Percentiles rank a stretch among this genome's conserved stretches.
Conservation (phyloP, 1,140 invertebrate genomes). For the Drosophila bocqueti region DNA sequence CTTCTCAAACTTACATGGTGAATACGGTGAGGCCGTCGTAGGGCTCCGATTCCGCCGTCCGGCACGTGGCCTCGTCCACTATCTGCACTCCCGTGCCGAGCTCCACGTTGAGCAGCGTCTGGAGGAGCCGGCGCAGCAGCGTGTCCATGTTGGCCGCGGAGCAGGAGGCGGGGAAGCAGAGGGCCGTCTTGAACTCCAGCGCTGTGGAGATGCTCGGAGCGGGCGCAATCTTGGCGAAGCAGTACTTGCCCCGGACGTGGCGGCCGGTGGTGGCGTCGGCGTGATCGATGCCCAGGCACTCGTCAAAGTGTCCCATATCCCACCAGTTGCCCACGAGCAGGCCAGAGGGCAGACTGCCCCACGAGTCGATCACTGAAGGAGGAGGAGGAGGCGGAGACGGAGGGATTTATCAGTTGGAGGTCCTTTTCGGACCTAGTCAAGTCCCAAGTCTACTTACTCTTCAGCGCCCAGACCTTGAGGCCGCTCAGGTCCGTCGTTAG, state of each 20-base stretch:
- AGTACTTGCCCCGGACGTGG: slow-evolving; percentile 44
- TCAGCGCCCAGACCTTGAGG: slow-evolving; percentile 26
- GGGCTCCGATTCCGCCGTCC: slow-evolving; percentile 31
- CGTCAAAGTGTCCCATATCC: slow-evolving; percentile 55
- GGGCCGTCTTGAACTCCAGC: slow-evolving; percentile 21
- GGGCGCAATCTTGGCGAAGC: slow-evolving; percentile 21
- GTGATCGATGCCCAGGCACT: slow-evolving; percentile 49
- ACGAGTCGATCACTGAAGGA: slow-evolving; percentile 53
- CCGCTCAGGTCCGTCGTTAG: slow-evolving; percentile 12
- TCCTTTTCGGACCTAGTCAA: no score
- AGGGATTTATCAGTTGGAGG: no score
- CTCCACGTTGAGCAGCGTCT: slow-evolving; percentile 28
- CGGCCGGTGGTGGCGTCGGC: not conserved
- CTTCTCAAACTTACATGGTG: slow-evolving; percentile 60
- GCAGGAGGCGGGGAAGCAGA: slow-evolving; percentile 58
- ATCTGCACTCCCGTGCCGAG: slow-evolving; percentile 1
- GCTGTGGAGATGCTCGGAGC: not conserved
- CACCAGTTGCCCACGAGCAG: slow-evolving; percentile 40
- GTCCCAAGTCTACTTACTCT: slow-evolving; percentile 10
- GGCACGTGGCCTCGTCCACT: slow-evolving; percentile 33
- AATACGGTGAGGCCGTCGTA: slow-evolving; percentile 53
- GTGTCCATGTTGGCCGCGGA: slow-evolving; percentile 37
- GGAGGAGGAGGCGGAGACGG: no score
- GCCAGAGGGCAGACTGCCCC: slow-evolving; percentile 56
- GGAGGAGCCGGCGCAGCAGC: slow-evolving; percentile 28